Base-by-base conservation (phyloP, 2,888 invertebrate species). In the Cataglyphis rosenhaueri region DNA sequence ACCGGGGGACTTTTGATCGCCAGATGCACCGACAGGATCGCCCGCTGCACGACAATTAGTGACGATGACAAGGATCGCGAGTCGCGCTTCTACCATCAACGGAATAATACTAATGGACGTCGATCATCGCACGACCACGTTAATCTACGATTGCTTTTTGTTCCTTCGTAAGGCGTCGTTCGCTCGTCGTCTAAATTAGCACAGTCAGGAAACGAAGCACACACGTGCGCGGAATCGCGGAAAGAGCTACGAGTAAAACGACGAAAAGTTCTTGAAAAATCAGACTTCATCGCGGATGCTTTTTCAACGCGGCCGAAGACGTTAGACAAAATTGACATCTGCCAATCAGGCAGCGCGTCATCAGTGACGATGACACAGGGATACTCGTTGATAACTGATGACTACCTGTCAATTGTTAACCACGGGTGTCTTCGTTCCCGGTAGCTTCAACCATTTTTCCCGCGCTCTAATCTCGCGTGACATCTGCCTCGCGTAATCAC, bases 331-430 rank as follows among this genome's bases (percentile, higher is more conserved):
- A 88, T 87, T 82, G 84, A 83, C 88, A 81, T 87, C 73, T 41
- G 81, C 44, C 88, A 78, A 84, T 78, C 81, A 83, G 76, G 62
- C 81, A 59, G 73, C 78, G 73, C 78, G 71, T 84, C 88, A 88
- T 88, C 88, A 88, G 81, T 81, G 84, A 84, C 86, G 86, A 88
- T 88, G 88, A 88, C 88, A 88, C 86, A 84, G 88, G 84, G 55
- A 82, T 88, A 88, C 86, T 82, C 82, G 81, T 66, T 82, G 83
- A 84, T 86, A 79, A 82, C 76, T 82, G 84, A 88, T 83, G 82
- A 82, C 84, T 84, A 81, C 79, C 84, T 82, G 71, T 85, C 83
- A 61, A 81, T 82, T 79, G 70, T 61, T 83, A 71, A 85, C 82
- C 82, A 65, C 82, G 84, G 83, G 73, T 84, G 85, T 85, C 84